Evolutionary conservation across 2,113 vertebrate species (phyloP).

Genomic region (Martes martes): DNA sequence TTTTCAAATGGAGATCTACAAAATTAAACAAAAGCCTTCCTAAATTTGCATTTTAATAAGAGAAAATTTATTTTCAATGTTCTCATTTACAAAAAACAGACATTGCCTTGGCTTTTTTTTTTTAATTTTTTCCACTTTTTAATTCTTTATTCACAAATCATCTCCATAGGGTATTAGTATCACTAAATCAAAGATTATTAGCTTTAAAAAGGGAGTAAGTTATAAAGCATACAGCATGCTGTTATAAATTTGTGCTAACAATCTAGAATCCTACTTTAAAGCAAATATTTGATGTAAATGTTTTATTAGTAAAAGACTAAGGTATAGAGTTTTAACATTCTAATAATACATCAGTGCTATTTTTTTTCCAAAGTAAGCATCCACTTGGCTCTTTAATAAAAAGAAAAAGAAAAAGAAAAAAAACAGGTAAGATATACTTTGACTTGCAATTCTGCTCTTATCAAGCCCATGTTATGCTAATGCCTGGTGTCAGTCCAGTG

Average conservation of each 20-base stretch:
- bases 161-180: not conserved
- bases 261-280: not conserved
- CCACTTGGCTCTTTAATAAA: not conserved
- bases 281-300: not conserved
- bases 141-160: not conserved
- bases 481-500: not conserved
- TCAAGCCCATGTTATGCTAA: not conserved
- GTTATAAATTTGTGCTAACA: not conserved
- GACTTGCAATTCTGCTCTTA: not conserved
- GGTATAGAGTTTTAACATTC: not conserved
- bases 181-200: not conserved
- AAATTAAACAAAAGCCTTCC: not conserved
- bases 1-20: not conserved
- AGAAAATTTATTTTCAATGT: not conserved
- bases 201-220: not conserved
- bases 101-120: not conserved
- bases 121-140: not conserved
- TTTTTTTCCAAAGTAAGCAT: not conserved
- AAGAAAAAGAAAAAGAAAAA: not conserved
- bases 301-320: conserved; percentile 7
- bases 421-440: not conserved
- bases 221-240: not conserved
- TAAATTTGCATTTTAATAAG: not conserved
- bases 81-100: not conserved
- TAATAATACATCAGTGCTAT: not conserved